Percentiles rank a stretch among this genome's conserved stretches.
Conservation (phyloP, 2,888 invertebrate genomes). For the Erebia ligea region DNA sequence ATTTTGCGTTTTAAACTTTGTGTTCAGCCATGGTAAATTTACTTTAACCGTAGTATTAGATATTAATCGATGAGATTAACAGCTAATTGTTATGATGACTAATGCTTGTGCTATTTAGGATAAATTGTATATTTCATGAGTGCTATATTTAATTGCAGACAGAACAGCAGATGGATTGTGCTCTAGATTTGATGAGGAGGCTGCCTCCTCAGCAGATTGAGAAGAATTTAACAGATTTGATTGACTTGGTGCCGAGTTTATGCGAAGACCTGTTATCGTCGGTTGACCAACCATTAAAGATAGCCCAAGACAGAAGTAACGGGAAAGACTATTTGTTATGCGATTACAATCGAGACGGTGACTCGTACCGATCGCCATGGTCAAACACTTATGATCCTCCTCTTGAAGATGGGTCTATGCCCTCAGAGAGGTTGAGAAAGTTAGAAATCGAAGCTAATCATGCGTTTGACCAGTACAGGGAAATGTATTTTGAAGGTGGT, state of each 20-base stretch:
- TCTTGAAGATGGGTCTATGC: constrained; percentile 98
- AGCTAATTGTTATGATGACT: constrained; percentile 78
- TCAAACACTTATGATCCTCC: constrained; percentile 99
- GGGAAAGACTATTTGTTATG: constrained; percentile 99
- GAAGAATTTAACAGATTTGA: constrained; percentile 98
- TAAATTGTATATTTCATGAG: constrained; percentile 46
- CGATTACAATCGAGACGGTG: constrained; percentile 99
- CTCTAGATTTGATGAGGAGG: constrained; percentile 98
- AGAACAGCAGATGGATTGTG: constrained; percentile 99
- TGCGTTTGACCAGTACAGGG: constrained; percentile 99
- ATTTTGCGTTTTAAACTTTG: constrained; percentile 33
- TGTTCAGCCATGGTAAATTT: constrained; percentile 46
- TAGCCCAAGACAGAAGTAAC: constrained; percentile 96
- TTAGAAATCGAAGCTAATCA: constrained; percentile 99
- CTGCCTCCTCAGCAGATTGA: constrained; percentile 99
- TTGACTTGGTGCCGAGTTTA: constrained; percentile 97
- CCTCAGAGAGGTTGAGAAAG: constrained; percentile 96
- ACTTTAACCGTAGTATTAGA: constrained; percentile 6
- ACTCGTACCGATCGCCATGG: constrained; percentile 99
- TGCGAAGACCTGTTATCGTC: constrained; percentile 98
- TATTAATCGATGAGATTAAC: constrained; percentile 12
- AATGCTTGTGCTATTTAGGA: constrained; percentile 61
- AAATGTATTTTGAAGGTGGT: constrained; percentile 99
- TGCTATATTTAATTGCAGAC: constrained; percentile 83
- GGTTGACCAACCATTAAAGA: constrained; percentile 99